Evolutionary conservation across 2,888 invertebrate species (phyloP), one percentile per base, ranked within the genome.

Genomic region (Lordiphosa fenestrarum): DNA sequence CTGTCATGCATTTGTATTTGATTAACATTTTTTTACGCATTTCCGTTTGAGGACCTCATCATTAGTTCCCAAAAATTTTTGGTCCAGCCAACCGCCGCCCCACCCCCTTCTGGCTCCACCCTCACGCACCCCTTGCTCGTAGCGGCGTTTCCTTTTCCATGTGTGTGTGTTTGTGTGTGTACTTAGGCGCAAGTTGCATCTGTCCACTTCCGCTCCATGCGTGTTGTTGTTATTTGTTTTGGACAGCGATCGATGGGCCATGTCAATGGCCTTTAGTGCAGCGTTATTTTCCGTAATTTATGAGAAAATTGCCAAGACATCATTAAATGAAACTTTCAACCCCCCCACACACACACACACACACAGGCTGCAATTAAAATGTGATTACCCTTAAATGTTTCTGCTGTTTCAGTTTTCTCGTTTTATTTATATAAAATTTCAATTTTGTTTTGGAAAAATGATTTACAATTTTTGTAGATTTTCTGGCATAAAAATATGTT

Each of bases 1-100:
- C 64, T 59, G 84, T 77, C 85, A 77, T 75, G 86, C 84, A 70
- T 74, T 84, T 72, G 66, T 74, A 56, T 84, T 85, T 85, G 81
- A 82, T 85, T 85, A 84, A 81, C 72, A 76, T 75, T 86, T 84
- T 64, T 84, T 86, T 84, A 84, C 71, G 82, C 76, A 67, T 69
- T 86, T 84, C 84, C 84, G 86, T 71, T 73, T 71, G 46, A 65
- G 73, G 65, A 55, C 15, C 33, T 15, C 81, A 76, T 81, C 73
- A 83, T 81, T 85, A 83, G 83, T 80, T 71, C 54, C 4, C 9
- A 30, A 30, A 9, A 76, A 46, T 82, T 52, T 63, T 58, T 77
- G 85, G 77, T 74, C 85, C 85, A 84, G 49, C 54, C 60, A 74
- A 36, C 50, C 50, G 12, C 53, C 53, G n/a, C 13, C 21, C 15